Conservation (phyloP, 2,888 invertebrate genomes). For the Cyclophora punctaria region DNA sequence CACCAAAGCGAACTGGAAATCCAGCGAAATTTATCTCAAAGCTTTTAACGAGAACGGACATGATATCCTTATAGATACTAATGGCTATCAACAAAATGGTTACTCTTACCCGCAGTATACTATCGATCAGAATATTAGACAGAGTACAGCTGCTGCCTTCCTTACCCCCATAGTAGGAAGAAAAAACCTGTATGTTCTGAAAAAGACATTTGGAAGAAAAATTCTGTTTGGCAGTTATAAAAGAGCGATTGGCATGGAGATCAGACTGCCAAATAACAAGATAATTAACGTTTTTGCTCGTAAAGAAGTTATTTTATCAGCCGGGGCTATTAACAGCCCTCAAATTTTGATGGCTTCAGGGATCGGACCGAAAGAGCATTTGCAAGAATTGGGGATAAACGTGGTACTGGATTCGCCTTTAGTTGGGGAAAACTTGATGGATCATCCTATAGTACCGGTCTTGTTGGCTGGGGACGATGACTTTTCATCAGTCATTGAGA, state of each 20-base stretch:
- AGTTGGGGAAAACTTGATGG: conserved; percentile 44
- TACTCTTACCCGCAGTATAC: conserved; percentile 31
- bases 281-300: conserved; percentile 21
- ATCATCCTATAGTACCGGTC: conserved; percentile 36
- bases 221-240: conserved; percentile 30
- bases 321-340: conserved; percentile 43
- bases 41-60: conserved; percentile 38
- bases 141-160: conserved; percentile 35
- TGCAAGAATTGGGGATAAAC: conserved; percentile 30
- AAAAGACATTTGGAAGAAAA: conserved; percentile 34
- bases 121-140: conserved; percentile 25
- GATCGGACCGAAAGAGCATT: conserved; percentile 39
- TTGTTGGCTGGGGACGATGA: conserved; percentile 23
- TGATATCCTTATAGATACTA: conserved; percentile 29
- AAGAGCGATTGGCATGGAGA: conserved; percentile 32
- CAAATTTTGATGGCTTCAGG: conserved; percentile 50
- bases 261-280: conserved; percentile 22
- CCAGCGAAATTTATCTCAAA: conserved; percentile 42
- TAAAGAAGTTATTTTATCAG: conserved; percentile 44
- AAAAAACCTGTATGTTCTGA: conserved; percentile 37
- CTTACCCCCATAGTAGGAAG: conserved; percentile 33
- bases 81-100: conserved; percentile 38
- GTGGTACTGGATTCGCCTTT: conserved; percentile 29
- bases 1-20: conserved; percentile 34
- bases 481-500: conserved; percentile 16